Evolutionary conservation across 2,797 vertebrate species (phyloP).

Genomic region (Coccyzus lansbergi): DNA sequence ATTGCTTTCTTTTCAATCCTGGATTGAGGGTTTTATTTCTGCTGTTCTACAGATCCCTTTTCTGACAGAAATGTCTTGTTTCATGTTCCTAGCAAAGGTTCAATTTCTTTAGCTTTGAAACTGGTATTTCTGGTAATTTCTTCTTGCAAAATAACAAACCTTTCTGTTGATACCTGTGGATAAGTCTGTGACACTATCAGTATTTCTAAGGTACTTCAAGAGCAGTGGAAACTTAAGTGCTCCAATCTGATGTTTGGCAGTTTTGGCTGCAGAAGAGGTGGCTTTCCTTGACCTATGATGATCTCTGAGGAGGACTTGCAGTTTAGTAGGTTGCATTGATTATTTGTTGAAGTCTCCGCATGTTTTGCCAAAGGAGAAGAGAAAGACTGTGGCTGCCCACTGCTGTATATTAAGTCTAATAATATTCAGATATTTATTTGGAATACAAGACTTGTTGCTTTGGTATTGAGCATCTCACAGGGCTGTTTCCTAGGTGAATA

Average conservation of each 20-base stretch:
- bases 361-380: background rate
- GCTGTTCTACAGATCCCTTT: background rate
- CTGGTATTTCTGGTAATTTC: background rate
- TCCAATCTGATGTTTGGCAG: fast-evolving
- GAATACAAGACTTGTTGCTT: background rate
- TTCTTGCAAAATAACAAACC: background rate
- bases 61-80: background rate
- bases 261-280: background rate
- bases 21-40: background rate
- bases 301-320: background rate
- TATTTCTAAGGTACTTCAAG: background rate
- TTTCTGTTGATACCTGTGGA: background rate
- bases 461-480: background rate
- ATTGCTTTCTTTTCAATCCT: background rate
- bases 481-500: background rate
- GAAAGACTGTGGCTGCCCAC: background rate
- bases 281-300: background rate
- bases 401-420: background rate
- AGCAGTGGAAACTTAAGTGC: background rate
- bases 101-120: background rate
- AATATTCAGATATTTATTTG: background rate
- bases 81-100: background rate
- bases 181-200: background rate
- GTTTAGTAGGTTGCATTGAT: background rate
- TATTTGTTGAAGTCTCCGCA: background rate